Conservation (phyloP, 2,797 vertebrate species). For the Hydrocynus forskahlii region DNA sequence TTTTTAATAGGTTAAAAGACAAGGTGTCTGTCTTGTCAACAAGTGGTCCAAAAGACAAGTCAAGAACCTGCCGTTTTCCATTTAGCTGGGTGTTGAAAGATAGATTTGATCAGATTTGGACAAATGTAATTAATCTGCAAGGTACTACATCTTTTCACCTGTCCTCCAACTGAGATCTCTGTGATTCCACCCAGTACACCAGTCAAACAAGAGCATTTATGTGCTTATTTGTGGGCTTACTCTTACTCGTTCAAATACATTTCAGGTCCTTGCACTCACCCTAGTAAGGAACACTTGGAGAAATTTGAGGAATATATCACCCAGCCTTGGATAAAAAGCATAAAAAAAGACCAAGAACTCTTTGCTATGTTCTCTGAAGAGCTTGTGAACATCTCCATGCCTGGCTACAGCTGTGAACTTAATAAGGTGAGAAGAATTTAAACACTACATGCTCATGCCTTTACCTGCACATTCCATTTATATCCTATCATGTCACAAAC, state of each 20-base stretch:
- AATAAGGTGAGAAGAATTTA: conserved; percentile 37
- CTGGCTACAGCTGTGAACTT: conserved; percentile 15
- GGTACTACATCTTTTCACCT: conserved; percentile 7
- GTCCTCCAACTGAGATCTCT: neutral
- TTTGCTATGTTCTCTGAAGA: conserved; percentile 47
- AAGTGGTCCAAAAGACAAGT: conserved; percentile 19
- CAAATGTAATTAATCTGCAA: conserved; percentile 25
- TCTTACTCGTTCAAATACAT: neutral
- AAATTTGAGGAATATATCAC: conserved; percentile 35
- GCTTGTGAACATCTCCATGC: conserved; percentile 48
- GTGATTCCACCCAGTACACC: neutral
- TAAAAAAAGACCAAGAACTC: conserved; percentile 32
- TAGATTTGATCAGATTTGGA: conserved; percentile 46
- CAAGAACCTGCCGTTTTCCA: conserved; percentile 43
- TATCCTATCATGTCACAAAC: no score
- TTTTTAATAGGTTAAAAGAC: conserved; percentile 29
- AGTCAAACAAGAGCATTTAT: neutral
- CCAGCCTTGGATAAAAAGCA: conserved; percentile 45
- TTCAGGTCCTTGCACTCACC: conserved; percentile 18
- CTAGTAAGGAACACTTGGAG: conserved; percentile 19
- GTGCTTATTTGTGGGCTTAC: neutral
- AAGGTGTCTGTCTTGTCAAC: conserved; percentile 41
- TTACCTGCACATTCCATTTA: no score
- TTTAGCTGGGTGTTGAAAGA: conserved; percentile 53
- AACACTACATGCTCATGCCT: no score